These are phyloP conservation scores for Rousettus leschenaultii DNA, from an alignment of 2,113 vertebrate genomes.

Conservation along the genomic window DNA sequence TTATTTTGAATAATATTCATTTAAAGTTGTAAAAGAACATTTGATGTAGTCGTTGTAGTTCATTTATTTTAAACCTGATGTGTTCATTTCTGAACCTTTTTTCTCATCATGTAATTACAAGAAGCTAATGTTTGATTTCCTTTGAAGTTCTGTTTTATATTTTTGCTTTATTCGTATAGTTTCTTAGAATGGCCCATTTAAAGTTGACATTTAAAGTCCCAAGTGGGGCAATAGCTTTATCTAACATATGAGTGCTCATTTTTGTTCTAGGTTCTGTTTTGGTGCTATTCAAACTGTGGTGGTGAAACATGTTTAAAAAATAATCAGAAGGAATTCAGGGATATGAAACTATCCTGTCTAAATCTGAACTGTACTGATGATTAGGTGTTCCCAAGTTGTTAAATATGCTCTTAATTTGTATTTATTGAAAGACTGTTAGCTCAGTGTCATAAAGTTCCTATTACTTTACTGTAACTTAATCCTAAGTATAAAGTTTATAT, in stretches of 20 bases:
- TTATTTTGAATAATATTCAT: slow-evolving; percentile 10
- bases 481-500: neutral
- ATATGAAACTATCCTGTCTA: neutral
- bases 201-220: neutral
- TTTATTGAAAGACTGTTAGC: slow-evolving; percentile 30
- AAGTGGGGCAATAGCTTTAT: neutral
- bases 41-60: neutral
- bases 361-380: neutral
- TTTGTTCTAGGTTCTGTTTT: neutral
- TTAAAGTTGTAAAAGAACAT: neutral
- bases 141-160: slow-evolving; percentile 6
- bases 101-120: neutral
- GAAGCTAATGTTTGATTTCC: neutral
- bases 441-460: neutral
- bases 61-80: slow-evolving; percentile 18
- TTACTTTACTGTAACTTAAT: neutral
- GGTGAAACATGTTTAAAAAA: neutral
- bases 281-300: neutral
- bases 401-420: neutral
- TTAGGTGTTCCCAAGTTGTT: neutral
- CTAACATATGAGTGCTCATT: neutral
- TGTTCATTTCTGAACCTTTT: neutral
- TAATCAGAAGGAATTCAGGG: neutral
- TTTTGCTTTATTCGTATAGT: neutral
- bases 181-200: neutral